Conservation (phyloP, 2,797 vertebrate species). For the Numenius phaeopus region DNA sequence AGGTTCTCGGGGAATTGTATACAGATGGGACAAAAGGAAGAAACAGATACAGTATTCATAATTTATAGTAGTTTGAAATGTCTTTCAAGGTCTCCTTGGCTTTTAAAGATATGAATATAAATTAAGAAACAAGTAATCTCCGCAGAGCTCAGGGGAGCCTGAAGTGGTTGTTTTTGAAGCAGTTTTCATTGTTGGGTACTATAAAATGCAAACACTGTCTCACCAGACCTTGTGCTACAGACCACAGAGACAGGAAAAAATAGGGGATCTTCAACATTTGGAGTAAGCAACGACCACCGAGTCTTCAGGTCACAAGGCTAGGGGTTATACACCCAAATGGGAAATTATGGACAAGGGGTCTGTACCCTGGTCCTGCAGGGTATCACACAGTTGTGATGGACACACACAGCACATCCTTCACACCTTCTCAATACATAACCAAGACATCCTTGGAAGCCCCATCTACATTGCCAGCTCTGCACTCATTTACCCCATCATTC, state of each 20-base stretch:
- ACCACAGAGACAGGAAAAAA: not conserved
- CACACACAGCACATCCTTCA: not conserved
- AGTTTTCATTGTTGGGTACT: conserved; percentile 58
- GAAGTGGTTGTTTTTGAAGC: conserved; percentile 51
- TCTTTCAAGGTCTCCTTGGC: conserved; percentile 79
- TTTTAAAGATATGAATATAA: conserved; percentile 80
- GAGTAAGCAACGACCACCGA: not conserved
- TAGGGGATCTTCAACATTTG: conserved; percentile 4
- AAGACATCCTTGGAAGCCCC: not conserved
- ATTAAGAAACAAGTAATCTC: conserved; percentile 79
- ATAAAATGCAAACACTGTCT: conserved; percentile 56
- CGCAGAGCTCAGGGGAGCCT: conserved; percentile 37
- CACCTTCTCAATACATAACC: not conserved
- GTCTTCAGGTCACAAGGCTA: not conserved
- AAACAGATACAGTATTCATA: conserved; percentile 79
- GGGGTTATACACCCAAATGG: not conserved
- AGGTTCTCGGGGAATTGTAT: conserved; percentile 74
- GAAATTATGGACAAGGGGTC: not conserved
- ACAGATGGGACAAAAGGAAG: conserved; percentile 75
- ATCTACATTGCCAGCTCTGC: not conserved
- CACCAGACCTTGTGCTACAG: not conserved
- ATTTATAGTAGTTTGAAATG: conserved; percentile 77
- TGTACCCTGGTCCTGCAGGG: not conserved
- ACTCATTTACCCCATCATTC: not conserved
- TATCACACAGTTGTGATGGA: not conserved